A percentile compares a stretch with the other conserved stretches of the same genome.
phyloP scores from a whole-genome alignment of 2,888 invertebrate genomes.

The Pseudanteris insignis region DNA sequence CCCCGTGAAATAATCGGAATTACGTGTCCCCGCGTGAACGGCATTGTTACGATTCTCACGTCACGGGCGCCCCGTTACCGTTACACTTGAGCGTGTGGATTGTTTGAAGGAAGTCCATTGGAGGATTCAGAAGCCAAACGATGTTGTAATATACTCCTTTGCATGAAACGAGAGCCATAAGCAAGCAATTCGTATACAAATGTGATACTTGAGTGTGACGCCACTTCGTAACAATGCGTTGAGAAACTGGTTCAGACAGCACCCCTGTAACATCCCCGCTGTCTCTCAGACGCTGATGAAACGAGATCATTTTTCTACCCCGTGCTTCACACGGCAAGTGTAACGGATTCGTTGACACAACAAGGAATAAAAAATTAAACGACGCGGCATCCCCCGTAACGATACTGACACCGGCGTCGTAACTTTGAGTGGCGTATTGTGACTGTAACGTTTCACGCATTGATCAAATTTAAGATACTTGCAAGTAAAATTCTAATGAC shows the following conservation, averaged over 20 bases:
- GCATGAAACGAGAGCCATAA: conserved; percentile 52
- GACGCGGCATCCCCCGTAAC: not conserved
- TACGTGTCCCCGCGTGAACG: conserved; percentile 1
- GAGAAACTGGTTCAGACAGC: conserved; percentile 56
- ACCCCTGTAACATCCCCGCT: conserved; percentile 51
- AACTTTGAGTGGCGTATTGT: conserved; percentile 1
- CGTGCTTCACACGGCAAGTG: conserved; percentile 54
- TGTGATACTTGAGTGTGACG: conserved; percentile 58
- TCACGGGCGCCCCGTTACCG: conserved; percentile 21
- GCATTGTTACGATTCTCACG: conserved; percentile 24
- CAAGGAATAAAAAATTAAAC: conserved; percentile 30
- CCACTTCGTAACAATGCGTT: conserved; percentile 59
- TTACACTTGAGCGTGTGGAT: conserved; percentile 26
- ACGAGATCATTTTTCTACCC: conserved; percentile 51
- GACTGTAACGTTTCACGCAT: too few relatives aligned
- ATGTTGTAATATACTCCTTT: conserved; percentile 53
- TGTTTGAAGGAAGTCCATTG: conserved; percentile 30
- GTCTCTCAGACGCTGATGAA: conserved; percentile 46
- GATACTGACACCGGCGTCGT: conserved; percentile 6
- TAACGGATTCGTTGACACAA: conserved; percentile 55
- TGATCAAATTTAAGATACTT: too few relatives aligned
- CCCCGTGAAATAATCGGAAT: conserved; percentile 16
- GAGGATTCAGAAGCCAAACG: conserved; percentile 48
- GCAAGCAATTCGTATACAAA: conserved; percentile 63
- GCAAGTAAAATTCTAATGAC: too few relatives aligned